phyloP scores from a whole-genome alignment of 2,797 vertebrate genomes.

The Hemibagrus guttatus region DNA sequence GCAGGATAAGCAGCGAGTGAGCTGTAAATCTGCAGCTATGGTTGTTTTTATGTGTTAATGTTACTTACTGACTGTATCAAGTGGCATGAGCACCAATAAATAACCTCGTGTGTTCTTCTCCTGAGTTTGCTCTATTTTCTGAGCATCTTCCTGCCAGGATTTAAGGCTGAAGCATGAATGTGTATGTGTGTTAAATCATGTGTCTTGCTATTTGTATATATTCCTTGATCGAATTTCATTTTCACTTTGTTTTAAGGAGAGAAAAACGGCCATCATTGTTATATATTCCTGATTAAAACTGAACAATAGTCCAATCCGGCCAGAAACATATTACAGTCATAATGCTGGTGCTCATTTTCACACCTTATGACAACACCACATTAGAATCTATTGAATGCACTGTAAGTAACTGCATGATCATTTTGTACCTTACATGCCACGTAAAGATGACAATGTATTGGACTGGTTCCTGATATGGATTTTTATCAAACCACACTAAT shows the following conservation, averaged over 20 bases:
- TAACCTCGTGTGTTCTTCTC: background rate
- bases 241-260: background rate
- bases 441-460: background rate
- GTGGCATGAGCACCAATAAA: background rate
- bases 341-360: background rate
- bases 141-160: background rate
- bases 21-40: conserved; percentile 10
- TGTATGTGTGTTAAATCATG: background rate
- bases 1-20: background rate
- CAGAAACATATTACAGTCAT: background rate
- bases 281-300: background rate
- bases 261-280: background rate
- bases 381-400: background rate
- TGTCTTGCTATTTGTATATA: background rate
- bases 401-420: background rate
- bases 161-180: background rate
- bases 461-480: background rate
- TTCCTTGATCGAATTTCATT: background rate
- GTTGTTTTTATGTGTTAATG: conserved; percentile 2
- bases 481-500: background rate
- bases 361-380: background rate
- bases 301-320: background rate
- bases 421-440: background rate
- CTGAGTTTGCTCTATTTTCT: background rate
- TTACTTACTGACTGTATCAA: background rate